phyloP scores from a whole-genome alignment of 2,113 vertebrate genomes.

The Orientallactaga bullata region DNA sequence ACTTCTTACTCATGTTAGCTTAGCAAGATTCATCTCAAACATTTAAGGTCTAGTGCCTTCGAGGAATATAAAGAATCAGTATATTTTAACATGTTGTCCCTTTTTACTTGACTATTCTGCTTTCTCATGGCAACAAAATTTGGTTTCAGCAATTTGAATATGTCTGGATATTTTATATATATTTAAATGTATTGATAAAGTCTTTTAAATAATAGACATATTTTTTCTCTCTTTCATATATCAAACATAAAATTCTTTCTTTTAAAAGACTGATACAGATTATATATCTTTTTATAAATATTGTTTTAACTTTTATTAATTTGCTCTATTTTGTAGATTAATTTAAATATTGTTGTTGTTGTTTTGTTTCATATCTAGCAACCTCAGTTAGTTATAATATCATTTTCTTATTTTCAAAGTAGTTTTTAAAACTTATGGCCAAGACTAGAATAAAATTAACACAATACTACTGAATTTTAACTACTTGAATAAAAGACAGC shows the following conservation, averaged over 20 bases:
- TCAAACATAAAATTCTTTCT: neutral
- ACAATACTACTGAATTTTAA: neutral
- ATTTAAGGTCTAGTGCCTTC: neutral
- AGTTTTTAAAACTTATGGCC: neutral
- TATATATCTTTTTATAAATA: neutral
- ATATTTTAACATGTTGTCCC: neutral
- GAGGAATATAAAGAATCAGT: neutral
- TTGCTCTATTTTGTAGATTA: neutral
- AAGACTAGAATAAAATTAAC: neutral
- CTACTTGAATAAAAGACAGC: neutral
- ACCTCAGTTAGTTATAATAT: neutral
- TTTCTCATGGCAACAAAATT: neutral
- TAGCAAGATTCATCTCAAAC: neutral
- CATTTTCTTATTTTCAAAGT: neutral
- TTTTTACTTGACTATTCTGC: neutral
- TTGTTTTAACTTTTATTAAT: neutral
- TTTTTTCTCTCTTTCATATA: neutral
- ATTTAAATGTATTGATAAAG: neutral
- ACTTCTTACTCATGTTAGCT: neutral
- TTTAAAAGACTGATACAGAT: neutral
- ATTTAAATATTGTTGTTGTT: neutral
- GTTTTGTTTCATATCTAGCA: neutral
- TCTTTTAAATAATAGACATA: neutral
- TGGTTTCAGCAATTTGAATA: neutral
- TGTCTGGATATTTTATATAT: neutral